Evolutionary conservation across 2,113 vertebrate species (phyloP), one percentile per base, ranked within the genome.

Genomic region (Asarcornis scutulata): DNA sequence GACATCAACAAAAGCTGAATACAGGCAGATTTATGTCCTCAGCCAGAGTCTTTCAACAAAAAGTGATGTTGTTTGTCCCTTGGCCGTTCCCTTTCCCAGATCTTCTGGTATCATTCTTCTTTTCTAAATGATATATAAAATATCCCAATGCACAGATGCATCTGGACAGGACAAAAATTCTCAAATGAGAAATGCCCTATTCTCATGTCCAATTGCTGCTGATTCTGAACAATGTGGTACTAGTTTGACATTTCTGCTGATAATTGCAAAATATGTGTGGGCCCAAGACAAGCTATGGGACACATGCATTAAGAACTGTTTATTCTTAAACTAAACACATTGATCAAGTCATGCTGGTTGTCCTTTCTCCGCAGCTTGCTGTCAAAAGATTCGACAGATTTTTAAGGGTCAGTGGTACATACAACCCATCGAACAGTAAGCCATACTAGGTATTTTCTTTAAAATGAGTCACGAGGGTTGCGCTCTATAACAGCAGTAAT

Each of bases 271-370:
- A 38, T 25, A 46, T 3, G 36, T 0, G 0, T 13, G 7, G 15
- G 71, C 22, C 29, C 79, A 36, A 91, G 46, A 63, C 18, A 2
- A 80, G 11, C 31, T 72, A 6, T 14, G 15, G n/a, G 29, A 91
- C 88, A 59, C 9, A 73, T 1, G 15, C 17, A 34, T 34, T 73
- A 53, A 77, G 71, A 81, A 2, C 1, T 3, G 1, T 4, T 86
- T 56, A 8, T 4, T 77, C 90, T 77, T 63, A 73, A 69, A 73
- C 32, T 32, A 88, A 83, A 75, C 71, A 48, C 26, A 58, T 58
- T 69, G 22, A 67, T 67, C 56, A 31, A 44, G 58, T 53, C 72
- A 48, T 1, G 1, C 4, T 0, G 0, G 76, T 62, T 36, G 42
- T 63, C 15, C 11, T 71, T 50, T 82, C 66, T 82, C 48, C 53